phyloP scores from a whole-genome alignment of 2,113 vertebrate species.

The Dunckerocampus dactyliophorus region DNA sequence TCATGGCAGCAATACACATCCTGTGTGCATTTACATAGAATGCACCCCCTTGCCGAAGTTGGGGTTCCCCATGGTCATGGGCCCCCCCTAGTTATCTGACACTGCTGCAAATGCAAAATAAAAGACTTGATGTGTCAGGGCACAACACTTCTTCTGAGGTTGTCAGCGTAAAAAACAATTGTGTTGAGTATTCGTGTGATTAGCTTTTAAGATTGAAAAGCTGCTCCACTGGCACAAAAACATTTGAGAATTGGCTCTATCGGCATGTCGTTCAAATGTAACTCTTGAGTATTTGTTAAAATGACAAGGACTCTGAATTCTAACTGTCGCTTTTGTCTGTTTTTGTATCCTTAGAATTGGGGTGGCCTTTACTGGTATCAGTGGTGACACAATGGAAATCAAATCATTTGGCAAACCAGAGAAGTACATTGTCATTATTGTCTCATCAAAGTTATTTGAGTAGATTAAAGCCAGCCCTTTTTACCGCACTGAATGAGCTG shows the following conservation, averaged over 20 bases:
- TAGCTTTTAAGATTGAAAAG: not conserved
- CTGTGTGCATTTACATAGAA: too few species aligned
- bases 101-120: not conserved
- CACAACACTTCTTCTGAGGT: not conserved
- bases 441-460: not conserved
- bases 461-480: not conserved
- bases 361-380: slow-evolving; percentile 81
- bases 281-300: not conserved
- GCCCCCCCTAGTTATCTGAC: not conserved
- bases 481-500: too few species aligned
- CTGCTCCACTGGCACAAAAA: not conserved
- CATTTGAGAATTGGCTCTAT: not conserved
- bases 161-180: not conserved
- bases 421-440: slow-evolving; percentile 70
- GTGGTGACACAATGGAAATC: slow-evolving; percentile 85
- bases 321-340: not conserved
- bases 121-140: not conserved
- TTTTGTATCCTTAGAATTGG: slow-evolving; percentile 76
- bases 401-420: slow-evolving; percentile 87
- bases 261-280: not conserved
- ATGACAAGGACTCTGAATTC: not conserved
- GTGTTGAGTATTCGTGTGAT: not conserved
- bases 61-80: too few species aligned
- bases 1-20: too few species aligned
- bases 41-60: too few species aligned